Percentiles rank a stretch among this genome's conserved stretches.
Conservation (phyloP, 2,888 invertebrate species). For the Agriopis leucophaearia region DNA sequence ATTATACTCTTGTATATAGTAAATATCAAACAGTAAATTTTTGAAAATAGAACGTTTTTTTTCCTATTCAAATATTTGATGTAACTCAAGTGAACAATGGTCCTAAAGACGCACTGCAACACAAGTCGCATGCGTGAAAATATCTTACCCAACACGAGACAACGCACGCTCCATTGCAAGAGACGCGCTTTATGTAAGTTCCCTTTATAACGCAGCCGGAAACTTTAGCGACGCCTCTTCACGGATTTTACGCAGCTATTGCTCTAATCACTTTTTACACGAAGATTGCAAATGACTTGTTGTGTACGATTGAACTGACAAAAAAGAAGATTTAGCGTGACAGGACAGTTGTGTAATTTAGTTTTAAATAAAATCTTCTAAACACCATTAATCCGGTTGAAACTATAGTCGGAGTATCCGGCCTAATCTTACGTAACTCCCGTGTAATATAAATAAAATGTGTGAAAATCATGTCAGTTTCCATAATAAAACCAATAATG, state of each 20-base stretch:
- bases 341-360: neutral
- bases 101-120: neutral
- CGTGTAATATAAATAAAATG: too few species aligned
- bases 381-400: too few species aligned
- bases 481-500: too few species aligned
- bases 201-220: slow-evolving; percentile 37
- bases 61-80: neutral
- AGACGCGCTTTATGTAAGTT: slow-evolving; percentile 16
- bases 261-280: slow-evolving; percentile 8
- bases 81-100: slow-evolving; percentile 2
- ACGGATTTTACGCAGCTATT: slow-evolving; percentile 14
- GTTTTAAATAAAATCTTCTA: too few species aligned
- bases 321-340: slow-evolving; percentile 4
- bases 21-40: too few species aligned
- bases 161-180: slow-evolving; percentile 11
- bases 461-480: too few species aligned
- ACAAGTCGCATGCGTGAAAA: slow-evolving; percentile 21
- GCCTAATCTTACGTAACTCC: too few species aligned
- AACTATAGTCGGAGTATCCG: too few species aligned
- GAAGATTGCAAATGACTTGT: slow-evolving; percentile 3
- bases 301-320: neutral
- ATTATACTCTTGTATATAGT: too few species aligned
- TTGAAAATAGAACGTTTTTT: too few species aligned
- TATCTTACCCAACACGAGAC: slow-evolving; percentile 25
- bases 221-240: slow-evolving; percentile 25